A percentile compares a stretch with the other conserved stretches of the same genome.
phyloP scores from a whole-genome alignment of 1,140 invertebrate species.

The Diprion similis region DNA sequence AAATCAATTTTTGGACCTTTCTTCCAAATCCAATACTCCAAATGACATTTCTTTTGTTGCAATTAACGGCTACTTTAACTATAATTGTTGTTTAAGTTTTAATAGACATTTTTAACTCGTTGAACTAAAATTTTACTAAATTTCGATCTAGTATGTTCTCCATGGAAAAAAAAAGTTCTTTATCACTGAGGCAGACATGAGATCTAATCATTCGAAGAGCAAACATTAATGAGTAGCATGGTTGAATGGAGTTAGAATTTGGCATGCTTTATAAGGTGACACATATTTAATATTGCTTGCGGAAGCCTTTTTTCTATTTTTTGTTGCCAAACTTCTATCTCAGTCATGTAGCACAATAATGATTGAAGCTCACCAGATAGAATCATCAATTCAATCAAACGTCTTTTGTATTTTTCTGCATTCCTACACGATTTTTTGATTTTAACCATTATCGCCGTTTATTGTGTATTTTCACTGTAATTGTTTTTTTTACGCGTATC shows the following conservation, averaged over 20 bases:
- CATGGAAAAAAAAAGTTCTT: neutral
- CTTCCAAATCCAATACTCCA: neutral
- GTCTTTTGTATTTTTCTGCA: no score
- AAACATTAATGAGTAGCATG: constrained; percentile 35
- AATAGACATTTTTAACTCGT: constrained; percentile 2
- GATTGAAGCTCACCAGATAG: neutral
- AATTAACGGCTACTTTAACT: constrained; percentile 13
- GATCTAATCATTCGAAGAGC: neutral
- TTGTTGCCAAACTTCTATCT: neutral
- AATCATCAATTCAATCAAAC: no score
- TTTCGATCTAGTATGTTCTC: constrained; percentile 12
- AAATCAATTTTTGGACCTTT: constrained; percentile 10
- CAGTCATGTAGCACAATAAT: neutral
- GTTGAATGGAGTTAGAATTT: constrained; percentile 38
- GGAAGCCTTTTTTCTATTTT: neutral
- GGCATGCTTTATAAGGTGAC: neutral
- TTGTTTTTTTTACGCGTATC: neutral
- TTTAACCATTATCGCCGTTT: no score
- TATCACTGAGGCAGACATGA: constrained; percentile 4
- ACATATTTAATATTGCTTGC: neutral
- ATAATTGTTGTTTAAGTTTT: neutral
- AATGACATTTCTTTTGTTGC: neutral
- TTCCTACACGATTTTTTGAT: no score
- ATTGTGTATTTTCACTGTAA: no score
- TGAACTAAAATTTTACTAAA: constrained; percentile 21